A percentile compares a stretch with the other conserved stretches of the same genome.
Conservation (phyloP, 2,113 vertebrate species). For the Bagarius yarrelli region DNA sequence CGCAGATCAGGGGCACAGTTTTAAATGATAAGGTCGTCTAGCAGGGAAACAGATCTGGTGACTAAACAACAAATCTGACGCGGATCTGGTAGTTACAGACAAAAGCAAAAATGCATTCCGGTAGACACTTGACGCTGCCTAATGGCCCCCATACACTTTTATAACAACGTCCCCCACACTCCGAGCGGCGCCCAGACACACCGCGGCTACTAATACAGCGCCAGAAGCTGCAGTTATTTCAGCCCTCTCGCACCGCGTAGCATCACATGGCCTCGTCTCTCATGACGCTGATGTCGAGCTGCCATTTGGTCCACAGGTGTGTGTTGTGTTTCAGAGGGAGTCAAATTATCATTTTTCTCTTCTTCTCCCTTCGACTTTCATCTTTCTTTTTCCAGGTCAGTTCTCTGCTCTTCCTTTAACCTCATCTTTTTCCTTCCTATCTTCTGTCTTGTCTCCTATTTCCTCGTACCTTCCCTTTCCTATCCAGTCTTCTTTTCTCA, state of each 20-base stretch:
- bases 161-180: background rate
- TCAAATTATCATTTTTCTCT: background rate
- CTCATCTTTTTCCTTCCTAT: background rate
- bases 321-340: conserved; percentile 2
- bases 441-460: conserved; percentile 7
- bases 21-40: background rate
- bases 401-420: background rate
- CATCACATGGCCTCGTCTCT: conserved; percentile 55
- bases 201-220: conserved; percentile 36
- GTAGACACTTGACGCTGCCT: background rate
- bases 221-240: conserved; percentile 45
- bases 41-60: background rate
- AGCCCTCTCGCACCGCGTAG: conserved; percentile 56
- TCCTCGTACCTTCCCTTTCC: background rate
- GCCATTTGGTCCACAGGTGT: conserved; percentile 13
- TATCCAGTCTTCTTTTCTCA: background rate
- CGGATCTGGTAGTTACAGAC: background rate
- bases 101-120: background rate
- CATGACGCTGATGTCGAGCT: conserved; percentile 44
- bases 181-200: conserved; percentile 24
- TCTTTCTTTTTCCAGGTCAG: too few species aligned
- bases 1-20: background rate
- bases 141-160: background rate
- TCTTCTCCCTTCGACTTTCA: too few species aligned
- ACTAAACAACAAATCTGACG: too few species aligned